Conservation (phyloP, 2,113 vertebrate genomes). For the Microcebus tavaratra region DNA sequence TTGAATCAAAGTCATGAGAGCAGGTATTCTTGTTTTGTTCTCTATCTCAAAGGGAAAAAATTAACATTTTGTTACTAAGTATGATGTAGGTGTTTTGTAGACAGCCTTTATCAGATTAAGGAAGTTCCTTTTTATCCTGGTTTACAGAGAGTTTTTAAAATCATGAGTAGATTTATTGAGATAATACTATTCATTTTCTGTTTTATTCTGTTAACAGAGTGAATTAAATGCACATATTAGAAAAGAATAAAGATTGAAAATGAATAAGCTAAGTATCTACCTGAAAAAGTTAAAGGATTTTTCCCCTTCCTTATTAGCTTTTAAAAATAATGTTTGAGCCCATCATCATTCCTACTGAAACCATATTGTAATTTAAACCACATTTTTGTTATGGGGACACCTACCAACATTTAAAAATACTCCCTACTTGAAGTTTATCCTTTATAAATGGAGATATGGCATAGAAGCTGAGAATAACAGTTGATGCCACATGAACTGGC, state of each 20-base stretch:
- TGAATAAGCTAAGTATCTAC: conserved; percentile 26
- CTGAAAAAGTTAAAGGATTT: conserved; percentile 37
- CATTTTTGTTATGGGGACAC: conserved; percentile 52
- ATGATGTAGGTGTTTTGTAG: background rate
- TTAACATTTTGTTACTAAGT: conserved; percentile 41
- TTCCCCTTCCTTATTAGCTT: background rate
- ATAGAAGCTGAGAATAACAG: conserved; percentile 52
- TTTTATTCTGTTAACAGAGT: conserved; percentile 42
- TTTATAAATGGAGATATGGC: conserved; percentile 54
- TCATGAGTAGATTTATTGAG: background rate
- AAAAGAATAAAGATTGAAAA: conserved; percentile 39
- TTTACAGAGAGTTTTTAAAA: conserved; percentile 23
- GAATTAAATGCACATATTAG: conserved; percentile 27
- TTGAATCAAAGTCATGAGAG: background rate
- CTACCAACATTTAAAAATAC: conserved; percentile 59
- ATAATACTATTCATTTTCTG: conserved; percentile 31
- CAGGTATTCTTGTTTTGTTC: background rate
- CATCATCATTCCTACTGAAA: conserved; percentile 36
- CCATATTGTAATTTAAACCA: conserved; percentile 38
- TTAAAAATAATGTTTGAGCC: conserved; percentile 56
- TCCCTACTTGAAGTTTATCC: conserved; percentile 39
- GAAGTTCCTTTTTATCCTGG: background rate
- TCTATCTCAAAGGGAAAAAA: background rate
- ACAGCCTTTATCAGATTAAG: conserved; percentile 16
- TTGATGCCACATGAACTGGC: conserved; percentile 43